Conservation (phyloP, 2,113 vertebrate genomes). For the Rhegmatorhina hoffmannsi region DNA sequence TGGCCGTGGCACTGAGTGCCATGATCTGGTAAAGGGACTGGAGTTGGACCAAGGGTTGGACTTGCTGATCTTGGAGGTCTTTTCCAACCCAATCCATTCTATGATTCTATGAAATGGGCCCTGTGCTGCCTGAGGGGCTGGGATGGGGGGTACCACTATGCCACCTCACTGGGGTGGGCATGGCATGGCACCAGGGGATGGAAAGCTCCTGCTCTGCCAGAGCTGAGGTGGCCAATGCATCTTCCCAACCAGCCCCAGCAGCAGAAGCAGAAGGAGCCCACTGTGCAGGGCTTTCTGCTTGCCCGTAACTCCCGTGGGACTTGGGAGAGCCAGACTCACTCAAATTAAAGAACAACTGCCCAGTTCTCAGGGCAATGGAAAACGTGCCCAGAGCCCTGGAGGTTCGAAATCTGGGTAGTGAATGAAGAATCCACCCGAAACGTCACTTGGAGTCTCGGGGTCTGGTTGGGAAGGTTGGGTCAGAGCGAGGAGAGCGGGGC, state of each 20-base stretch:
- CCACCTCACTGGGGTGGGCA: not conserved
- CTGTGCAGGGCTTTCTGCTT: rapidly evolving
- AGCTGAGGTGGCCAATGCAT: not conserved
- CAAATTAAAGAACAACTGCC: not conserved
- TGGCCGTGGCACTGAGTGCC: too few relatives aligned
- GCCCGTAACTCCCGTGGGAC: rapidly evolving
- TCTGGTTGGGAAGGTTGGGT: not conserved
- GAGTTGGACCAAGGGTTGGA: too few relatives aligned
- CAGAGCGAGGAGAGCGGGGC: not conserved
- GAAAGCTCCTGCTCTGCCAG: rapidly evolving
- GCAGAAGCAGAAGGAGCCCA: not conserved
- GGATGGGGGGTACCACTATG: rapidly evolving
- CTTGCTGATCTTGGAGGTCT: too few relatives aligned
- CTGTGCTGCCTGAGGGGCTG: rapidly evolving
- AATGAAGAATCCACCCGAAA: not conserved
- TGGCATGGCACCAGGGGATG: rapidly evolving
- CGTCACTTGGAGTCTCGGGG: not conserved
- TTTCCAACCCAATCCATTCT: too few relatives aligned
- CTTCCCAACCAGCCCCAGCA: not conserved
- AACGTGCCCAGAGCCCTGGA: rapidly evolving
- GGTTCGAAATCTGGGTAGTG: not conserved
- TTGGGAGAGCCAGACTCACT: rapidly evolving
- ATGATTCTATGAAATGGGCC: too few relatives aligned
- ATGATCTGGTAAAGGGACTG: too few relatives aligned
- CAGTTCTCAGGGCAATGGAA: rapidly evolving